phyloP scores from a whole-genome alignment of 2,888 invertebrate species.

The Agrotis clavis region DNA sequence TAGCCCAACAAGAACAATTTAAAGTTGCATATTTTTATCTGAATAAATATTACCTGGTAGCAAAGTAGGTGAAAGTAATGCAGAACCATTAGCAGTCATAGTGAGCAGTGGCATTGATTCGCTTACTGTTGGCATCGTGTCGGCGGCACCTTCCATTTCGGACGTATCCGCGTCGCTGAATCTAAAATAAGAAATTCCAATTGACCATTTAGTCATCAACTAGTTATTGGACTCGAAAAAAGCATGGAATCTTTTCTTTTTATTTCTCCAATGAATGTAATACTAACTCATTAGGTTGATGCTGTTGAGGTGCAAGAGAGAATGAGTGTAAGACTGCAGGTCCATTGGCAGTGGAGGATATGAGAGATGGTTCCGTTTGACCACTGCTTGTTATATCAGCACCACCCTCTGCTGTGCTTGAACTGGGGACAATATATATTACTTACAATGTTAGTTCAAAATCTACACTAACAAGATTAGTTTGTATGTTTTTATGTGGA shows the following conservation, averaged over 20 bases:
- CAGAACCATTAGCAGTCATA: conserved; percentile 84
- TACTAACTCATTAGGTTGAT: conserved; percentile 85
- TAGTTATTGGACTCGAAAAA: background rate
- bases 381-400: conserved; percentile 88
- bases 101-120: conserved; percentile 86
- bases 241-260: background rate
- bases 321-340: conserved; percentile 84
- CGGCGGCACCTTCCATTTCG: conserved; percentile 85
- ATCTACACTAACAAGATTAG: too few relatives aligned
- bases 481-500: too few relatives aligned
- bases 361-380: conserved; percentile 83
- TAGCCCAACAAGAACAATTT: too few relatives aligned
- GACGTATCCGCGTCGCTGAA: conserved; percentile 88
- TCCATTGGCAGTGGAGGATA: conserved; percentile 87
- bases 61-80: conserved; percentile 81
- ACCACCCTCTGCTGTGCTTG: conserved; percentile 87
- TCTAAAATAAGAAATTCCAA: conserved; percentile 64
- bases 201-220: background rate
- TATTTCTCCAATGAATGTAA: conserved; percentile 3
- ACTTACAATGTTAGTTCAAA: background rate
- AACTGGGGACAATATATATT: conserved; percentile 72
- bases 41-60: conserved; percentile 75
- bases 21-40: too few relatives aligned
- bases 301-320: conserved; percentile 81
- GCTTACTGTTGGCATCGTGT: conserved; percentile 85